phyloP scores from a whole-genome alignment of 2,888 invertebrate species.

The Gastracanthus pulcherrimus region DNA sequence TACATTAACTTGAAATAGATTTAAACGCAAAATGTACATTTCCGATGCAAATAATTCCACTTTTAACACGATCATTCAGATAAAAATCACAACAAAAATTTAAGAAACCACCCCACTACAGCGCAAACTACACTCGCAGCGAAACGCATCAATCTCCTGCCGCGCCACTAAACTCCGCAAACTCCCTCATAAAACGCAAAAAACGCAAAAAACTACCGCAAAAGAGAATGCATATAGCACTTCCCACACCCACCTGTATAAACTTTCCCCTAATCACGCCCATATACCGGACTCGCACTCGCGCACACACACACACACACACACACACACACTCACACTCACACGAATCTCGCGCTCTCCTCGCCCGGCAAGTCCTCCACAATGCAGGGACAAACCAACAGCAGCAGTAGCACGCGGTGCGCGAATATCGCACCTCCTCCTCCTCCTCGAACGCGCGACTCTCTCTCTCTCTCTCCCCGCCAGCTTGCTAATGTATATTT shows the following conservation, averaged over 20 bases:
- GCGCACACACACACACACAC: neutral
- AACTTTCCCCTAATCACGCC: conserved; percentile 36
- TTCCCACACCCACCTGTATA: no score
- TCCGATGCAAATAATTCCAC: no score
- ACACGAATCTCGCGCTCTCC: neutral
- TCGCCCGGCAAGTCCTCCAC: neutral
- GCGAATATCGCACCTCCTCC: neutral
- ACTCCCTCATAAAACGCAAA: neutral
- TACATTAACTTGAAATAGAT: no score
- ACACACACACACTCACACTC: neutral
- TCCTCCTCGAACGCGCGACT: neutral
- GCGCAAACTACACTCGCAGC: no score
- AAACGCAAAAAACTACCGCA: neutral
- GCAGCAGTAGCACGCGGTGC: neutral
- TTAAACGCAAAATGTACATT: no score
- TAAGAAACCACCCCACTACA: no score
- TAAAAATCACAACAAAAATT: no score
- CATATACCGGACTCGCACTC: neutral
- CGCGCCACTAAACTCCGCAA: neutral
- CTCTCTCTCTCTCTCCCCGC: neutral
- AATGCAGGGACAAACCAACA: neutral
- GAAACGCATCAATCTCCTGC: neutral
- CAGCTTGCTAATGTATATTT: conserved; percentile 71
- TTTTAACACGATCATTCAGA: no score
- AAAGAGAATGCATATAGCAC: neutral